Percentiles rank a stretch among this genome's conserved stretches.
Conservation (phyloP, 2,888 invertebrate species). For the Idaea biselata region DNA sequence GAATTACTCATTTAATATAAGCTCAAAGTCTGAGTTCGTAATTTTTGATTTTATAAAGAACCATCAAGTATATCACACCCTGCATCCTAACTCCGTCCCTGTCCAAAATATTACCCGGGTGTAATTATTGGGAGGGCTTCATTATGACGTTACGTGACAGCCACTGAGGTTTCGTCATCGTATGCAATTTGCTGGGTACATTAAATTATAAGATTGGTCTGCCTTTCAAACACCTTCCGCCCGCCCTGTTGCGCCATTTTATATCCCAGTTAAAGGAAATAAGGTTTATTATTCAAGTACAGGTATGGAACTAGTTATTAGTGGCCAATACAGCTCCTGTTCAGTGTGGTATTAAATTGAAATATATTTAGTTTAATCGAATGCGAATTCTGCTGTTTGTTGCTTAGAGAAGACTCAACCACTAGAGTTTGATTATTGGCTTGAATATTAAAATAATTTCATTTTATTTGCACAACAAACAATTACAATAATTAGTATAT, state of each 20-base stretch:
- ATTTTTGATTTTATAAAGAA: not conserved
- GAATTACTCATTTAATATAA: no score
- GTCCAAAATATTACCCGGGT: constrained; percentile 53
- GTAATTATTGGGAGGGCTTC: constrained; percentile 68
- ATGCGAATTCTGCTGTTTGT: not conserved
- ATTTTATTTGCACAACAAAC: no score
- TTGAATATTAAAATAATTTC: not conserved
- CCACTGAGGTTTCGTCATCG: constrained; percentile 47
- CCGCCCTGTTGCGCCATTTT: constrained; percentile 14
- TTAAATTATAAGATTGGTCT: constrained; percentile 48
- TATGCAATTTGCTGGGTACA: constrained; percentile 55
- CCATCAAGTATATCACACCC: constrained; percentile 6
- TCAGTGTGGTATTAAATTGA: constrained; percentile 33
- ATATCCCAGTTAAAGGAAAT: constrained; percentile 25
- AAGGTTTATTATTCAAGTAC: constrained; percentile 27
- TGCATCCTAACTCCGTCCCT: constrained; percentile 30
- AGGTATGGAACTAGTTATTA: constrained; percentile 26
- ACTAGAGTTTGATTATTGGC: not conserved
- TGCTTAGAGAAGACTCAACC: not conserved
- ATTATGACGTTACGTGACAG: constrained; percentile 73
- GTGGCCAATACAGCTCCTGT: constrained; percentile 35
- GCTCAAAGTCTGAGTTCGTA: no score
- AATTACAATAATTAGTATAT: no score
- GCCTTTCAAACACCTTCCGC: constrained; percentile 31
- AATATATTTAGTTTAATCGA: constrained; percentile 40